Evolutionary conservation across 2,113 vertebrate species (phyloP), one percentile per base, ranked within the genome.

Genomic region (Cyphomyrus discorhynchus): DNA sequence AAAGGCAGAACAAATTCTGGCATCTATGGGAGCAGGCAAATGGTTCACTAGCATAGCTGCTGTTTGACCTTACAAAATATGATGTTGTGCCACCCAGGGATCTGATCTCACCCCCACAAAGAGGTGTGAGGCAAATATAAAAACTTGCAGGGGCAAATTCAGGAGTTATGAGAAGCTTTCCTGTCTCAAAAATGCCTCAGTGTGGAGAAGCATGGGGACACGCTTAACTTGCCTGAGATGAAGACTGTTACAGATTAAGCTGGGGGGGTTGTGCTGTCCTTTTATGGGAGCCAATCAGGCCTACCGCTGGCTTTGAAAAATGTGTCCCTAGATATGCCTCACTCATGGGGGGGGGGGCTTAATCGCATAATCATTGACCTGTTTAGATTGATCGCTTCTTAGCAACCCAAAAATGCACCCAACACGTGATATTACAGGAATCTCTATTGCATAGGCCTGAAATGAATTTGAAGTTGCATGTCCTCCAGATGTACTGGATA

Each of bases 201-300:
- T 58, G 4, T 9, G 1, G 47, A 24, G 10, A 47, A 50, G 10
- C 83, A 9, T 27, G 15, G 39, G 45, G 27, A 49, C 49, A 27
- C 5, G 11, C 87, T 88, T 56, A 24, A 46, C 62, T 31, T 52
- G 15, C 17, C 21, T 17, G 47, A 80, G 46, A 50, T 50, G 27
- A 88, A 88, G 88, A 80, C 47, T 88, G 66, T 80, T 88, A 21
- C 7, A 31, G 88, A 88, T 88, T 88, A 70, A 88, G 46, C 66
- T 21, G n/a, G 49, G 3, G 3, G 21, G 27, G 19, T 24, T 17
- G 17, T 11, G 21, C 15, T 74, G 24, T n/a, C 62, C 88, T 31
- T 74, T 74, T 74, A 74, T 77, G 62, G 62, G 3, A 70, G 5
- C 46, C 10, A 35, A 74, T 74, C 42, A 15, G 47, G n/a, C 47